Evolutionary conservation across 2,797 vertebrate species (phyloP), one percentile per base, ranked within the genome.

Genomic region (Botia almorhae): DNA sequence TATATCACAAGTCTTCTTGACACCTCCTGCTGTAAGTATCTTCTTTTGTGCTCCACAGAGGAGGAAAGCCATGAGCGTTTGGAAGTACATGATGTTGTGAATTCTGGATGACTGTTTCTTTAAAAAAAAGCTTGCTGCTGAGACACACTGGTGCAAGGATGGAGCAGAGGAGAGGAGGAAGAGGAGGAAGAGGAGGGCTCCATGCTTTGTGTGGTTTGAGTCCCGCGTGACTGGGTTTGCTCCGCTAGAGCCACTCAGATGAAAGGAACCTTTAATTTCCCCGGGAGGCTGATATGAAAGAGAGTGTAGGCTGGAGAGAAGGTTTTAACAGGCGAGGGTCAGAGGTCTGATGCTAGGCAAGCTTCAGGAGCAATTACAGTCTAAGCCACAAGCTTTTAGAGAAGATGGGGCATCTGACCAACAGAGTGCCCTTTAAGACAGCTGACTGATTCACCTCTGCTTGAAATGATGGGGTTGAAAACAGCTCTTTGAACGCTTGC

Each of bases 51-150:
- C n/a, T n/a, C n/a, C n/a, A n/a, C n/a, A n/a, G n/a, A n/a, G n/a
- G n/a, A n/a, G n/a, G n/a, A n/a, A n/a, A n/a, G n/a, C n/a, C n/a
- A n/a, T n/a, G n/a, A n/a, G n/a, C n/a, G n/a, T n/a, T n/a, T n/a
- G n/a, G n/a, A n/a, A n/a, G n/a, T n/a, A n/a, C n/a, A n/a, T n/a
- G n/a, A n/a, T n/a, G n/a, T n/a, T n/a, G n/a, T n/a, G n/a, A n/a
- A n/a, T n/a, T n/a, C n/a, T n/a, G n/a, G n/a, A n/a, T n/a, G 23
- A 12, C 16, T 55, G 8, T 55, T 55, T 2, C 7, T 13, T 58
- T 19, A 7, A 86, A 89, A 80, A 69, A n/a, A 2, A 83, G 80
- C 80, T 81, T 88, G 80, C 87, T 83, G 80, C 77, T 64, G 39
- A 12, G 79, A 81, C 83, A 84, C 75, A 76, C n/a, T n/a, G n/a